A percentile compares a stretch with the other conserved stretches of the same genome.
Evolutionary conservation across 2,113 vertebrate genomes (phyloP).

Genomic region (Pyxicephalus adspersus): DNA sequence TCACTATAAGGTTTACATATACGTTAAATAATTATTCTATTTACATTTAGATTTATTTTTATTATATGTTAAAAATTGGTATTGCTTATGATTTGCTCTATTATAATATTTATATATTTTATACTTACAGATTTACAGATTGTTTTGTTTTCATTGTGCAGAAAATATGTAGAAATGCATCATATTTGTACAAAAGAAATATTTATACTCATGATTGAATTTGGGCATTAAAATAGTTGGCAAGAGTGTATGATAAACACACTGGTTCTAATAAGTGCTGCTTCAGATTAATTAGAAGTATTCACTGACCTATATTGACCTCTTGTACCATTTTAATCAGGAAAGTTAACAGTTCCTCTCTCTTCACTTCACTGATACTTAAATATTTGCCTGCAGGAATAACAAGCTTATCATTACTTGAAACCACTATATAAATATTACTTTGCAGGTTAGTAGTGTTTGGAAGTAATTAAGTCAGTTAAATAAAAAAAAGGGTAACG

Average conservation of each 20-base stretch:
- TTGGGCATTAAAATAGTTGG: slow-evolving; percentile 3
- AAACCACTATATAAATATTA: slow-evolving; percentile 23
- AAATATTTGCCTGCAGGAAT: slow-evolving; percentile 22
- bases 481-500: no score
- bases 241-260: slow-evolving; percentile 22
- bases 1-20: no score
- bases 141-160: no score
- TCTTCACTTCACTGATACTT: slow-evolving; percentile 3
- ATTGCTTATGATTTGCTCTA: no score
- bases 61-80: no score
- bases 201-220: slow-evolving; percentile 35
- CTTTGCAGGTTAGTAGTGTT: neutral
- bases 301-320: slow-evolving; percentile 41
- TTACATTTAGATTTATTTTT: no score
- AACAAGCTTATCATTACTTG: slow-evolving; percentile 25
- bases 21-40: no score
- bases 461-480: no score
- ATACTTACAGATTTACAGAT: no score
- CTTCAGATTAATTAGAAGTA: slow-evolving; percentile 46
- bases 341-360: slow-evolving; percentile 30
- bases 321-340: slow-evolving; percentile 28
- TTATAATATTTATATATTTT: no score
- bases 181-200: slow-evolving; percentile 5
- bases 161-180: no score
- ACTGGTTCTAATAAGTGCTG: slow-evolving; percentile 30